Base-by-base conservation (phyloP, 2,888 invertebrate species). In the Bimastos eiseni region DNA sequence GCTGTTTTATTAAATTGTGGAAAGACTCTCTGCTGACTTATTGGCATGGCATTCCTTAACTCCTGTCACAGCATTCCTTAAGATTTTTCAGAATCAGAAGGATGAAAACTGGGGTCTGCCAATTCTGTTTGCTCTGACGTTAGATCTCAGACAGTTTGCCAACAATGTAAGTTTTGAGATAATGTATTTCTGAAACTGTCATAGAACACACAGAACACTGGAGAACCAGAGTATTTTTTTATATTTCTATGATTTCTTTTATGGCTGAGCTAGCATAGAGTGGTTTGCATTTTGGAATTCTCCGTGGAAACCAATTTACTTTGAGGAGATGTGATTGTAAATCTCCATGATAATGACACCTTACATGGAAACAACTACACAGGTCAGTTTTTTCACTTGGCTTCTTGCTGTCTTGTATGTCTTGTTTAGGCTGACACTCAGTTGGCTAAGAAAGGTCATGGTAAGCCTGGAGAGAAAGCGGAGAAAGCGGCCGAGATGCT, bases 61-160 rank as follows among this genome's bases (percentile, higher is more conserved):
- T 70, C n/a, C 5, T 70, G 30, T 13, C 89, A 95, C 93, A 93
- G 96, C 96, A 0, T 97, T 98, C 89, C 97, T 97, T 0, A 97
- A 97, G 94, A 96, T 98, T 90, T 96, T 99, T 89, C 98, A 98
- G 95, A 96, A 96, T 70, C 97, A 97, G 93, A 98, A 98, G 93
- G 99, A 99, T 93, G 98, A 98, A 93, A 99, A 99, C 95, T 99
- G 99, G 99, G 97, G 97, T 93, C 95, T 99, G n/a, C 97, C 98
- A 0, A 96, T 99, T 19, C 97, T 99, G 97, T 98, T 98, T 94
- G 96, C 97, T 0, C 96, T 98, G 30, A 98, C 98, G 93, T 96
- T 98, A 33, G 99, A 99, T 95, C 96, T 99, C 84, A 96, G 99
- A 90, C 96, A 97, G n/a, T 96, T 96, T 93, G 96, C 96, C 33